Conservation (phyloP, 64 coral and sea anemone genomes). For the Actinia equina region DNA sequence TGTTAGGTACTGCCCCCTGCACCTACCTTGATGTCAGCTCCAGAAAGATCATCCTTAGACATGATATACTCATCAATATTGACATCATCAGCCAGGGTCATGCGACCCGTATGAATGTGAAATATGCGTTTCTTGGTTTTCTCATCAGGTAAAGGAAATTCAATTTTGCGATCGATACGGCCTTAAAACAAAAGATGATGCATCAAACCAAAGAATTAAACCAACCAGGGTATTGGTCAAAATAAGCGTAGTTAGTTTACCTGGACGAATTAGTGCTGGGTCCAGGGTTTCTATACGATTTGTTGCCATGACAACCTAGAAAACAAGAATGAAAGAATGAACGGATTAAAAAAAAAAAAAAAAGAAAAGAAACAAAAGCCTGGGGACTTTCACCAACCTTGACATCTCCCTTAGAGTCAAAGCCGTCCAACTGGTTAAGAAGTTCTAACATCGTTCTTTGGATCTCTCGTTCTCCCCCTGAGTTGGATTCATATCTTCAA, state of each 20-base stretch:
- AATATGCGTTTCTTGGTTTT: conserved; percentile 98
- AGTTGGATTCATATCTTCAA: conserved; percentile 89
- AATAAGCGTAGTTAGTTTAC: neutral
- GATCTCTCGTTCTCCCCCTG: conserved; percentile 92
- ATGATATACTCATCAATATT: conserved; percentile 95
- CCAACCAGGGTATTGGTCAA: neutral
- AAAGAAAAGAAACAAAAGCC: neutral
- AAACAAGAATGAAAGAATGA: neutral
- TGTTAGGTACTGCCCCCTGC: no score
- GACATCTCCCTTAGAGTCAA: conserved; percentile 96
- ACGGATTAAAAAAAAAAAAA: neutral
- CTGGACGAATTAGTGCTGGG: conserved; percentile 89
- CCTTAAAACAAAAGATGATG: conserved; percentile 39
- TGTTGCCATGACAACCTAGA: conserved; percentile 89
- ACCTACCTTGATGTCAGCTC: conserved; percentile 95
- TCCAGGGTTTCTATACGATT: conserved; percentile 96
- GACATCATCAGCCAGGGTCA: conserved; percentile 87
- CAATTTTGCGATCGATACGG: conserved; percentile 97
- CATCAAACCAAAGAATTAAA: neutral
- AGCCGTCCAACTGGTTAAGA: conserved; percentile 92
- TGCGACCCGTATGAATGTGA: conserved; percentile 85
- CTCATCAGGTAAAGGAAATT: conserved; percentile 95
- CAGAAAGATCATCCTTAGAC: conserved; percentile 95
- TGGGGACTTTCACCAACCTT: conserved; percentile 30
- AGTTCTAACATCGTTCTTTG: conserved; percentile 96